Percentiles rank a stretch among this genome's conserved stretches.
phyloP scores from a whole-genome alignment of 2,113 vertebrate genomes.

The Catagonus wagneri region DNA sequence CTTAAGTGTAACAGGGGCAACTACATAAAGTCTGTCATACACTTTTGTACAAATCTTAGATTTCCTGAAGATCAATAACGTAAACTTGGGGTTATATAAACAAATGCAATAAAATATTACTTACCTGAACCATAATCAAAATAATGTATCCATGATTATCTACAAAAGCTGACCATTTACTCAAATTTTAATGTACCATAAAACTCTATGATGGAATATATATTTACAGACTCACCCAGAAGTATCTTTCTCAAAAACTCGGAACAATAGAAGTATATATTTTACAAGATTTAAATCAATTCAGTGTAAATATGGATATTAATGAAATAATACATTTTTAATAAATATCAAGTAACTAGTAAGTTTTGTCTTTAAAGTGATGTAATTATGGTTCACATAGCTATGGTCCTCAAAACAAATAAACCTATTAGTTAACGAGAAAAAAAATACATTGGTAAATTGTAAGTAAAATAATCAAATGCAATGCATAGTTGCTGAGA shows the following conservation, averaged over 20 bases:
- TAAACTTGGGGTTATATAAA: background rate
- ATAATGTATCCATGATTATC: background rate
- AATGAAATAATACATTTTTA: constrained; percentile 36
- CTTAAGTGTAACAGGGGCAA: background rate
- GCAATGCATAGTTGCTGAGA: background rate
- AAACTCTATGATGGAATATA: background rate
- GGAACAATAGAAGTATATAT: background rate
- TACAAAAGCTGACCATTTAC: constrained; percentile 12
- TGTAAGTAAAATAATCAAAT: constrained; percentile 4
- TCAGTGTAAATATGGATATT: background rate
- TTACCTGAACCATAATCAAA: constrained; percentile 26
- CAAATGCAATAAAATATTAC: background rate
- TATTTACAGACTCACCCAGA: background rate
- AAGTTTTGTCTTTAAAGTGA: constrained; percentile 16
- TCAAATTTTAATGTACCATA: background rate
- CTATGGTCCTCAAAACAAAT: constrained; percentile 10
- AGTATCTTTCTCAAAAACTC: background rate
- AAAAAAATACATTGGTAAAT: background rate
- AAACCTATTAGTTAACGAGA: background rate
- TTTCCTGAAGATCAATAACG: constrained; percentile 18
- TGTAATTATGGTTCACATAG: background rate
- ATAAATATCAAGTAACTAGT: constrained; percentile 25
- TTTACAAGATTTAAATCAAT: background rate
- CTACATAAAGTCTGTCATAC: background rate
- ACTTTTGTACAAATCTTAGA: background rate